A percentile compares a stretch with the other conserved stretches of the same genome.
These are phyloP conservation scores for Actinia equina DNA, from an alignment of 64 coral and sea anemone genomes.

Conservation along the genomic window DNA sequence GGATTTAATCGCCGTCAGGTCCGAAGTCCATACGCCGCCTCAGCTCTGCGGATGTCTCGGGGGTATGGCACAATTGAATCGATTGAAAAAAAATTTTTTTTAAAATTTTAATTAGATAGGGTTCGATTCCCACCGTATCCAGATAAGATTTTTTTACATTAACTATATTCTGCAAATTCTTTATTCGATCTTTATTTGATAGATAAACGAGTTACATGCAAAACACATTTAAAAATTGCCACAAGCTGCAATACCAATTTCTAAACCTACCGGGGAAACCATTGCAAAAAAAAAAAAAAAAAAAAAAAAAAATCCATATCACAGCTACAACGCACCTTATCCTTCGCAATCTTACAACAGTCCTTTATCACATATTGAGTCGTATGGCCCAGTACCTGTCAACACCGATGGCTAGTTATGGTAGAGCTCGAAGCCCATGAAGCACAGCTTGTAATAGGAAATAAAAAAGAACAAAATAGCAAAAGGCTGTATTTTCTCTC, in stretches of 20 bases:
- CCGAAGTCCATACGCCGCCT: too few relatives aligned
- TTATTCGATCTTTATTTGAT: background rate
- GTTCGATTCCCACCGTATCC: too few relatives aligned
- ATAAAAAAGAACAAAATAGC: background rate
- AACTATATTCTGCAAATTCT: too few relatives aligned
- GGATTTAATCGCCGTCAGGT: too few relatives aligned
- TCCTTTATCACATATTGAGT: background rate
- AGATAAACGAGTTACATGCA: background rate
- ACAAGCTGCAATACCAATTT: background rate
- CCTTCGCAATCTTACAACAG: background rate
- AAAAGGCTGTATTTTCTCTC: background rate
- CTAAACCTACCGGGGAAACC: background rate
- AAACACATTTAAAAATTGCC: background rate
- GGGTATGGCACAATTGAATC: too few relatives aligned
- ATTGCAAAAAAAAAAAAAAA: background rate
- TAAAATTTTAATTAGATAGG: too few relatives aligned
- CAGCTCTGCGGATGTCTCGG: too few relatives aligned
- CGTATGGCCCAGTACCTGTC: slow-evolving; percentile 20
- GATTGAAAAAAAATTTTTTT: too few relatives aligned
- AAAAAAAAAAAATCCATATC: background rate
- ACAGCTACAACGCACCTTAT: background rate
- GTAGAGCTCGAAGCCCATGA: background rate
- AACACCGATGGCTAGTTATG: background rate
- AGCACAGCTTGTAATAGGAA: background rate
- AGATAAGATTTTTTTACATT: too few relatives aligned